These are phyloP conservation scores for Gorsachius goisagi DNA, from an alignment of 2,113 vertebrate genomes.

Conservation along the genomic window DNA sequence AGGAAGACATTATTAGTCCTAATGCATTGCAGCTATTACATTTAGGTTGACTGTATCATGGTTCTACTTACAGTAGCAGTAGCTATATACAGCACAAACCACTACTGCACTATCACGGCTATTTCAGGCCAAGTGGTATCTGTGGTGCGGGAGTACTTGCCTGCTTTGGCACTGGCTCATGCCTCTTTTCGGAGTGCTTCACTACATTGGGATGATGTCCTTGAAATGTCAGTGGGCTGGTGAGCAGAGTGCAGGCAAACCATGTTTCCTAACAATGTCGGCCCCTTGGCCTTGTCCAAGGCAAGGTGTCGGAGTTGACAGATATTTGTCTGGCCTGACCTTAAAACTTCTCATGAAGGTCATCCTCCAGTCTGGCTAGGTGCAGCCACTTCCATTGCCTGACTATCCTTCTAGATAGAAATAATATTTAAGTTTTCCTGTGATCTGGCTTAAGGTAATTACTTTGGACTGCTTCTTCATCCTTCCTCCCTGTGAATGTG, in stretches of 20 bases:
- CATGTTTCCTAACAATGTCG: background rate
- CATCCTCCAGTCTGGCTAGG: background rate
- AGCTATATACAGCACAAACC: background rate
- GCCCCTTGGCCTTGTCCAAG: background rate
- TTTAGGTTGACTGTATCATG: background rate
- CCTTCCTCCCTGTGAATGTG: background rate
- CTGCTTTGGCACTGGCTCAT: background rate
- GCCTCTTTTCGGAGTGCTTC: background rate
- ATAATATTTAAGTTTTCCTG: background rate
- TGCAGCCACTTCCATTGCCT: background rate
- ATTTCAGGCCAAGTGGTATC: background rate
- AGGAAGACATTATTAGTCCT: background rate
- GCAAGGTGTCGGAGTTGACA: background rate
- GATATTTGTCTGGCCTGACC: background rate
- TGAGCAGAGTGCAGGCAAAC: background rate
- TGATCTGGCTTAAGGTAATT: background rate
- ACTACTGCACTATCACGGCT: background rate
- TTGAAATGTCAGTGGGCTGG: background rate
- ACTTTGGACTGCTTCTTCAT: background rate
- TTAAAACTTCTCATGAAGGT: background rate
- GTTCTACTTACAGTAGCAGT: background rate
- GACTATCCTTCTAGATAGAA: background rate
- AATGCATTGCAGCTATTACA: background rate
- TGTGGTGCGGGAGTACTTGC: background rate
- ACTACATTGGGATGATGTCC: background rate